Evolutionary conservation across 2,797 vertebrate genomes (phyloP), one percentile per base, ranked within the genome.

Genomic region (Ataeniobius toweri): DNA sequence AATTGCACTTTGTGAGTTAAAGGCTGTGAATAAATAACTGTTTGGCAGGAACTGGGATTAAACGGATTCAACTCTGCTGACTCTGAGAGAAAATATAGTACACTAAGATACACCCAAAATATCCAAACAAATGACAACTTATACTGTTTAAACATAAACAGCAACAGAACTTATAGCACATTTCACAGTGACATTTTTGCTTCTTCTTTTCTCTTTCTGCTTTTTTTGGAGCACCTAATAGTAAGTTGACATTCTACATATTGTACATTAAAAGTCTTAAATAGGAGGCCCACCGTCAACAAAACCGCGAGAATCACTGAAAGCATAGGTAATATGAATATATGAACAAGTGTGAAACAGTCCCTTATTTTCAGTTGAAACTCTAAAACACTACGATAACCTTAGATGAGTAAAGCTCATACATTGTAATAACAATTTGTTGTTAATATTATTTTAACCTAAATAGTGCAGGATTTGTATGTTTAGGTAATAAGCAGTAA

Each of bases 1-100:
- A 77, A 71, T 53, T 63, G 4, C 71, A 74, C 53, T 71, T 41
- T 69, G 36, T 24, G 68, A 56, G 18, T 74, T 73, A 71, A 73
- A 76, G 26, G 8, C 68, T 55, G 70, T 68, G 0, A 71, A 79
- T 71, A 74, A 75, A 41, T 65, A 58, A 55, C 59, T 58, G 67
- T 55, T 74, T 58, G 56, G 74, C 73, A 39, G n/a, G 48, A 12
- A 22, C 59, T 5, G 18, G 10, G 2, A 5, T 36, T 76, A 31
- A 41, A 78, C 50, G 13, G 31, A 76, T 20, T 69, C 6, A 0
- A 76, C 73, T 70, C 74, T 46, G 69, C 44, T 22, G 41, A 3
- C 18, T 22, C 48, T 20, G 61, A 71, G 10, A 75, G 75, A 69
- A 85, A 73, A 12, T 0, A 41, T 44, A 59, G 8, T 50, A 76